Conservation (phyloP, 2,113 vertebrate genomes). For the Laterallus jamaicensis region DNA sequence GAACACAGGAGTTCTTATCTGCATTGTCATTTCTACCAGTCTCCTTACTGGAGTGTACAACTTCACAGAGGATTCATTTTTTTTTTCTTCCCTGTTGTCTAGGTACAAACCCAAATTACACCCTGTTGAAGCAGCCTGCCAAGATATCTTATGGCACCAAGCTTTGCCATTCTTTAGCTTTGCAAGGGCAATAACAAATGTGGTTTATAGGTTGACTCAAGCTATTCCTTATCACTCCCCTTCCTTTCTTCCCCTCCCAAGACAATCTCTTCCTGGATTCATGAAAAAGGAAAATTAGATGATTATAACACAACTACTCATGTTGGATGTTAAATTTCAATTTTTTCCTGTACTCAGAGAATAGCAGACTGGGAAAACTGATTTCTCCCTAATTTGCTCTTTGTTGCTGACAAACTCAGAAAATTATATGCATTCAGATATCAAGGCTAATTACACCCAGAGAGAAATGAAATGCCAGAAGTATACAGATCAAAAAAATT, state of each 20-base stretch:
- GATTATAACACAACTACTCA: not conserved
- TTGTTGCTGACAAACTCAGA: not conserved
- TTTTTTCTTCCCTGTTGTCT: not conserved
- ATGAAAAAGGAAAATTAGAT: not conserved
- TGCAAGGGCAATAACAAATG: not conserved
- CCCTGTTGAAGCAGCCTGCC: not conserved
- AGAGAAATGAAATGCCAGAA: not conserved
- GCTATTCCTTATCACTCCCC: not conserved
- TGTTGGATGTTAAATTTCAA: not conserved
- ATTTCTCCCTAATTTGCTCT: not conserved
- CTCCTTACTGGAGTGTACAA: not conserved
- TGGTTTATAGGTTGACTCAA: not conserved
- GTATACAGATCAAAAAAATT: not conserved
- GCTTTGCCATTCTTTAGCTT: not conserved
- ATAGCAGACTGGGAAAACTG: conserved; percentile 5
- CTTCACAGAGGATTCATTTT: not conserved
- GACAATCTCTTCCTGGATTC: not conserved
- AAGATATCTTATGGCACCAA: not conserved
- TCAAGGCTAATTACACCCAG: not conserved
- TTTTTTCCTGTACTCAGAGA: conserved; percentile 10
- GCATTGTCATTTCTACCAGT: not conserved
- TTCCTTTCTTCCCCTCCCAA: not conserved
- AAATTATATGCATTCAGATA: not conserved
- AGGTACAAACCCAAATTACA: not conserved
- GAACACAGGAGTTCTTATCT: not conserved